Evolutionary conservation across 2,113 vertebrate species (phyloP).

Genomic region (Ophiodon elongatus): DNA sequence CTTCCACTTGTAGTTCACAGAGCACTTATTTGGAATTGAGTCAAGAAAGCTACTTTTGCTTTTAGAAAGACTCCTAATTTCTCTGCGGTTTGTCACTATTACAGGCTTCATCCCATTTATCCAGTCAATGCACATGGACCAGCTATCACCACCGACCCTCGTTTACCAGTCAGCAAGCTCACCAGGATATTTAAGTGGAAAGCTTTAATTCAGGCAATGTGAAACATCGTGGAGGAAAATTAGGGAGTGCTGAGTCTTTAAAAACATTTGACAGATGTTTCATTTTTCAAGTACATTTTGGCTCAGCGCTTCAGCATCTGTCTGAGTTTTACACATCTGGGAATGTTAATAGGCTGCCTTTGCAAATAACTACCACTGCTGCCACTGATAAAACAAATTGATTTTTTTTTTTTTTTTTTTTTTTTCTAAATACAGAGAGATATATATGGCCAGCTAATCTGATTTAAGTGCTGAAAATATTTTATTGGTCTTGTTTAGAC

Average conservation of each 20-base stretch:
- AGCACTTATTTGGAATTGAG: slow-evolving; percentile 30
- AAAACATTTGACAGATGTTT: slow-evolving; percentile 54
- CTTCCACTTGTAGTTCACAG: neutral
- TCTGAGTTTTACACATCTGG: slow-evolving; percentile 42
- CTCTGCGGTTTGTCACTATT: slow-evolving; percentile 5
- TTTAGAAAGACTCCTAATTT: slow-evolving; percentile 13
- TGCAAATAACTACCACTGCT: slow-evolving; percentile 17
- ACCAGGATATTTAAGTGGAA: slow-evolving; percentile 25
- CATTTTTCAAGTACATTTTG: slow-evolving; percentile 48
- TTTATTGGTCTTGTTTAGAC: slow-evolving; percentile 9
- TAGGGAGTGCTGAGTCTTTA: slow-evolving; percentile 42
- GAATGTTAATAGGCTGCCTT: slow-evolving; percentile 39
- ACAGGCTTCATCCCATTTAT: slow-evolving; percentile 10
- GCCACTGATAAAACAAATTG: slow-evolving; percentile 19
- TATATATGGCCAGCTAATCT: slow-evolving; percentile 5
- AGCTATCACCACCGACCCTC: neutral
- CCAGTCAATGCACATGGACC: neutral
- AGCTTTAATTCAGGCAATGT: slow-evolving; percentile 34
- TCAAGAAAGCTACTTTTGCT: slow-evolving; percentile 39
- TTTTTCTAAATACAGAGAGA: neutral
- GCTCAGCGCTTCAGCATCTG: slow-evolving; percentile 27
- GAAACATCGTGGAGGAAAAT: slow-evolving; percentile 46
- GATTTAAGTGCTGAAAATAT: slow-evolving; percentile 7
- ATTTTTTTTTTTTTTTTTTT: slow-evolving; percentile 27
- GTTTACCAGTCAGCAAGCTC: slow-evolving; percentile 23